phyloP scores from a whole-genome alignment of 2,797 vertebrate genomes.

The Mormyrops attenuatus region DNA sequence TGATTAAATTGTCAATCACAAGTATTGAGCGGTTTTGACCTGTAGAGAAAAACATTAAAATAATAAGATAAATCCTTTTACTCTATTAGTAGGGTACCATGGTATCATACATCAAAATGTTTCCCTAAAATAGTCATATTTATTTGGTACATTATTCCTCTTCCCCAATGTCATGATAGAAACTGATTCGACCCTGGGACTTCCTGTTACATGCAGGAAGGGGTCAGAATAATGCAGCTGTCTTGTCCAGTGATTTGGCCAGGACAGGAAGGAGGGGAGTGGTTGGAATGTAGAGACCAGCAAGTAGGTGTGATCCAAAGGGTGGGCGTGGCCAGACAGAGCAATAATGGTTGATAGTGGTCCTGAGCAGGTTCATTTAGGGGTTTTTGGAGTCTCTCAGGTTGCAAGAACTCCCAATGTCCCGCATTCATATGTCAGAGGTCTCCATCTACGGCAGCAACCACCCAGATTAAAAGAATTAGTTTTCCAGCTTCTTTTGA shows the following conservation, averaged over 20 bases:
- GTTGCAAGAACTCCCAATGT: not conserved
- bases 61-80: not conserved
- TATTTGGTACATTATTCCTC: not conserved
- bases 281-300: not conserved
- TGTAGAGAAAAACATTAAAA: not conserved
- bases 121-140: not conserved
- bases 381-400: not conserved
- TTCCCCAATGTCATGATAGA: not conserved
- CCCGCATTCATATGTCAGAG: not conserved
- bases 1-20: not conserved
- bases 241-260: not conserved
- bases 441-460: not conserved
- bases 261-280: not conserved
- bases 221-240: not conserved
- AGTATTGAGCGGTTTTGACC: not conserved
- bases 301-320: not conserved
- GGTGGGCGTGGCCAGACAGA: not conserved
- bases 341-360: not conserved
- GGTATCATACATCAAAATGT: not conserved
- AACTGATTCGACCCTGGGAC: not conserved
- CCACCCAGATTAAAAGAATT: not conserved
- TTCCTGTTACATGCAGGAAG: not conserved
- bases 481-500: not conserved
- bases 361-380: not conserved
- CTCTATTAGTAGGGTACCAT: not conserved